Conservation (phyloP, 2,797 vertebrate genomes). For the Cossypha polioptera region DNA sequence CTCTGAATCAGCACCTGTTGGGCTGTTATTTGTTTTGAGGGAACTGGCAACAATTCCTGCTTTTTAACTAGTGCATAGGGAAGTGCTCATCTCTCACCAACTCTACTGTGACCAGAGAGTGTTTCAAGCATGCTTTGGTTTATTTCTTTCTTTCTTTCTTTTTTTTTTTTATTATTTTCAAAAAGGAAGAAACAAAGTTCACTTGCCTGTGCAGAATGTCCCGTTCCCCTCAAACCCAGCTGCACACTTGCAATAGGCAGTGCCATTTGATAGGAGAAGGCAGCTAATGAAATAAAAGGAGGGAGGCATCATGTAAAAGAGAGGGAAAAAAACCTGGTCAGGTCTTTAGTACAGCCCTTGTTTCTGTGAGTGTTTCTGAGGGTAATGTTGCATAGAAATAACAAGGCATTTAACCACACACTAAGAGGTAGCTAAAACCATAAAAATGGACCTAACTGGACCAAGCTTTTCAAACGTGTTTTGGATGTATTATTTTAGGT, state of each 20-base stretch:
- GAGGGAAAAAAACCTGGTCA: background rate
- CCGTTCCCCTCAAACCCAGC: slow-evolving; percentile 91
- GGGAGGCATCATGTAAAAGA: background rate
- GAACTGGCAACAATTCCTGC: background rate
- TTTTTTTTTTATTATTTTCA: background rate
- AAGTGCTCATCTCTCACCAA: background rate
- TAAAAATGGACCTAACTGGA: background rate
- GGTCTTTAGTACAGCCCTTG: background rate
- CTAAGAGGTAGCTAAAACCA: background rate
- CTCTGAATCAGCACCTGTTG: background rate
- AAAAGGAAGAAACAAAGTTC: background rate
- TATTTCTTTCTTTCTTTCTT: too few relatives aligned
- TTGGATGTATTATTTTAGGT: background rate
- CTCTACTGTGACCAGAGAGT: background rate
- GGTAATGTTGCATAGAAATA: background rate
- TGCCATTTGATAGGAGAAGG: slow-evolving; percentile 59
- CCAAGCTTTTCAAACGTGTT: background rate
- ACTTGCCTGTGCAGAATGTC: slow-evolving; percentile 85
- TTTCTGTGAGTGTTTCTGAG: background rate
- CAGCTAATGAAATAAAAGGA: slow-evolving; percentile 77
- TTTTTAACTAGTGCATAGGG: background rate
- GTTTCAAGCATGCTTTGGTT: background rate
- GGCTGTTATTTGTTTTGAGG: background rate
- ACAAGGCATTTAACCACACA: background rate
- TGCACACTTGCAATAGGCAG: slow-evolving; percentile 83